These are phyloP conservation scores for Pseudonaja textilis DNA, from an alignment of 2,113 vertebrate genomes.

Conservation along the genomic window DNA sequence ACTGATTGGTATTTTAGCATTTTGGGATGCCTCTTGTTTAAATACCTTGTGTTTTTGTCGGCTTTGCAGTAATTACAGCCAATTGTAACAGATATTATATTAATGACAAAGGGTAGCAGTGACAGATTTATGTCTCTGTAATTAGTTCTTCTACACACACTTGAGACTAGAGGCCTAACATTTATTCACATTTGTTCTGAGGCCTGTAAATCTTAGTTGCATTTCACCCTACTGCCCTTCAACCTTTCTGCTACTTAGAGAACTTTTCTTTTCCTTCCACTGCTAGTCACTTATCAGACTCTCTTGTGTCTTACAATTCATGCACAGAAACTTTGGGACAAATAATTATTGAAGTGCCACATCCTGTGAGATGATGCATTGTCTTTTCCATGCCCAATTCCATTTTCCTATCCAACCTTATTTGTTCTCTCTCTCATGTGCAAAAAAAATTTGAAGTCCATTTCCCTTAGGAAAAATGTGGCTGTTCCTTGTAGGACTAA, in stretches of 20 bases:
- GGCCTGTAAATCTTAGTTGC: not conserved
- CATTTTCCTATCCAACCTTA: not conserved
- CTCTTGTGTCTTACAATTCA: not conserved
- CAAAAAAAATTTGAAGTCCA: not conserved
- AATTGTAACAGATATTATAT: not conserved
- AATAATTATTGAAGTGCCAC: not conserved
- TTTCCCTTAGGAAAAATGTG: not conserved
- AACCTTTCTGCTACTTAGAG: not conserved
- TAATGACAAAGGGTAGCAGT: not conserved
- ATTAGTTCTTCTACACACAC: not conserved
- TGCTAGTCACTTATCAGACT: not conserved
- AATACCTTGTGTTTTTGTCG: not conserved
- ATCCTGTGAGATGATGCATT: not conserved
- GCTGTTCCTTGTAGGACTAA: not conserved
- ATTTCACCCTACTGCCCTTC: not conserved
- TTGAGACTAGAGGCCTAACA: not conserved
- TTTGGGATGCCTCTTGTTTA: not conserved
- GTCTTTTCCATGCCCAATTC: not conserved
- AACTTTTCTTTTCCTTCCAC: not conserved
- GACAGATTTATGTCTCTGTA: not conserved
- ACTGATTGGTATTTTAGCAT: not conserved
- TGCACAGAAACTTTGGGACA: not conserved
- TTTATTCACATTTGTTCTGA: not conserved
- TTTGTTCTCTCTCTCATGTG: not conserved
- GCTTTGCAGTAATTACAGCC: not conserved